A percentile compares a stretch with the other conserved stretches of the same genome.
Conservation (phyloP, 2,113 vertebrate species). For the Piaya cayana region DNA sequence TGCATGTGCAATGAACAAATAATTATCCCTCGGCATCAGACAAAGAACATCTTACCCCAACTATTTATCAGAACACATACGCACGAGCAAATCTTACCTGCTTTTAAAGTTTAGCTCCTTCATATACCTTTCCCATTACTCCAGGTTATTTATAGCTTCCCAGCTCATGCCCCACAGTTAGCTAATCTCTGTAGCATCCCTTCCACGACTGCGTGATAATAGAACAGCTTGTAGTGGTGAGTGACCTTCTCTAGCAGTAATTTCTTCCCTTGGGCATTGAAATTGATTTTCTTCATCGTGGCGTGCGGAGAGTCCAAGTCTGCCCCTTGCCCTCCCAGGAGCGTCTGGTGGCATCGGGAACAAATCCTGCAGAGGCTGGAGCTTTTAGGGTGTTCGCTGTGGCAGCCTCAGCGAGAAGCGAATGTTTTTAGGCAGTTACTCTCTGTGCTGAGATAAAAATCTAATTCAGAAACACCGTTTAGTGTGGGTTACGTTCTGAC, state of each 20-base stretch:
- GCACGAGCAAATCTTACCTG: not conserved
- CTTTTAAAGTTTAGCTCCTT: not conserved
- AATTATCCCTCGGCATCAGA: not conserved
- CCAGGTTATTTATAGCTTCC: constrained; percentile 6
- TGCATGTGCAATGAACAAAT: too few relatives aligned
- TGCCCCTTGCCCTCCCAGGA: constrained; percentile 55
- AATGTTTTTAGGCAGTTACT: not conserved
- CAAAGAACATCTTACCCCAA: not conserved
- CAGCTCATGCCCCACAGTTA: not conserved
- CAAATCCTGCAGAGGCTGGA: not conserved
- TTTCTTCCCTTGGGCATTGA: constrained; percentile 68
- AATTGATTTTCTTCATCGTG: constrained; percentile 73
- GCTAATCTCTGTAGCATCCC: constrained; percentile 45
- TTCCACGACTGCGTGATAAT: constrained; percentile 23
- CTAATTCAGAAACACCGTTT: not conserved
- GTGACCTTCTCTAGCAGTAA: constrained; percentile 67
- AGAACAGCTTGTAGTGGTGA: constrained; percentile 10
- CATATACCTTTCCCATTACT: not conserved
- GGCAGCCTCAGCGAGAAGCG: not conserved
- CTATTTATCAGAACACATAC: not conserved
- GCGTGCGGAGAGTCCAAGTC: constrained; percentile 47
- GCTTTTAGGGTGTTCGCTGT: not conserved
- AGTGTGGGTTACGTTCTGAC: not conserved
- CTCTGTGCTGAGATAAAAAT: not conserved
- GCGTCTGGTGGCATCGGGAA: not conserved